Evolutionary conservation across 2,888 invertebrate genomes (phyloP).

Genomic region (Rotaria magnacalcarata): DNA sequence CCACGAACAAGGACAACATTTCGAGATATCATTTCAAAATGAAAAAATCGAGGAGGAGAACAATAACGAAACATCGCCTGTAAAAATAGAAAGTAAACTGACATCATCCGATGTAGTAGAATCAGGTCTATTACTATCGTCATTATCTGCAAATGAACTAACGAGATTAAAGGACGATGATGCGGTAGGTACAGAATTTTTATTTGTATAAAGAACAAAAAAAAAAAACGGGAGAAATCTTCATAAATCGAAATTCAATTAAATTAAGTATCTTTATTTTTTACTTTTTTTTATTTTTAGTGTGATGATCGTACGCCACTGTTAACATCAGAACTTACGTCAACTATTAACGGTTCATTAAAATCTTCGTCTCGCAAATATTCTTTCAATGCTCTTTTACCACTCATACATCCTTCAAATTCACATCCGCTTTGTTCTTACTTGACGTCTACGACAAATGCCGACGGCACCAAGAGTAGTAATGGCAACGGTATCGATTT

Average conservation of each 20-base stretch:
- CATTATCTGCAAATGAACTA: not conserved
- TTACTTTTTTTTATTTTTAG: not conserved
- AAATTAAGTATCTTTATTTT: not conserved
- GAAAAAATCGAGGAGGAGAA: not conserved
- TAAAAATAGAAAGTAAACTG: not conserved
- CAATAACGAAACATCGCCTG: not conserved
- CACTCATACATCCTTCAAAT: not conserved
- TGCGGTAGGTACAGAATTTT: not conserved
- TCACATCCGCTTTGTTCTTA: constrained; percentile 18
- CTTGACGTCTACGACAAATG: not conserved
- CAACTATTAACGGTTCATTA: not conserved
- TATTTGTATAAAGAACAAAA: not conserved
- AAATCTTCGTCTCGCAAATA: not conserved
- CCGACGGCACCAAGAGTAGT: not conserved
- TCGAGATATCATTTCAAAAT: not conserved
- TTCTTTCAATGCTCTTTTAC: constrained; percentile 16
- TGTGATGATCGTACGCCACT: constrained; percentile 4
- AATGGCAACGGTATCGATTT: not conserved
- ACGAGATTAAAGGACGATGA: not conserved
- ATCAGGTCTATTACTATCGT: not conserved
- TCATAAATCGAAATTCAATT: not conserved
- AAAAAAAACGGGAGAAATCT: not conserved
- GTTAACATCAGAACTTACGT: not conserved
- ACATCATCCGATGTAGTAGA: not conserved
- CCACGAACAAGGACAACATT: not conserved